Percentiles rank a stretch among this genome's conserved stretches.
phyloP scores from a whole-genome alignment of 1,140 invertebrate genomes.

The Bicyclus anynana region DNA sequence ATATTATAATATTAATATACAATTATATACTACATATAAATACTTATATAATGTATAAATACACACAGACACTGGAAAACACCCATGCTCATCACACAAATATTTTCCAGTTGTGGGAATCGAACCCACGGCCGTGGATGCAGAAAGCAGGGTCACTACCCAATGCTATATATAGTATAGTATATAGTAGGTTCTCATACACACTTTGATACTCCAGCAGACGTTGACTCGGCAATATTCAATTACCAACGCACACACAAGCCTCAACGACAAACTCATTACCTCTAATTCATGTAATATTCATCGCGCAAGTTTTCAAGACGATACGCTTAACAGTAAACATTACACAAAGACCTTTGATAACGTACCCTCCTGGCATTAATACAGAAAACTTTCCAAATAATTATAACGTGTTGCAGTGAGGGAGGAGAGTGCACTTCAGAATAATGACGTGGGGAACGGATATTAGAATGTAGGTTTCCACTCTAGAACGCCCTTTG shows the following conservation, averaged over 20 bases:
- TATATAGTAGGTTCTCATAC: too few species aligned
- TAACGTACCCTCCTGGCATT: conserved; percentile 29
- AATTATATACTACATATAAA: too few species aligned
- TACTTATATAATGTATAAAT: too few species aligned
- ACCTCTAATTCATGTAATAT: conserved; percentile 6
- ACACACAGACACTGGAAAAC: too few species aligned
- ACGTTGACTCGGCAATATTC: too few species aligned
- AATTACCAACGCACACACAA: neutral
- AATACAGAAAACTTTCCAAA: conserved; percentile 62
- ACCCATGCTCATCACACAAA: too few species aligned
- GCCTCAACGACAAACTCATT: conserved; percentile 7
- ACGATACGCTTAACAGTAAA: conserved; percentile 23
- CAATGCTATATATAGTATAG: too few species aligned
- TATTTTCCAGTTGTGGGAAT: too few species aligned
- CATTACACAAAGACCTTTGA: conserved; percentile 32
- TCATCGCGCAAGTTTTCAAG: conserved; percentile 15
- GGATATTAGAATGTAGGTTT: conserved; percentile 29
- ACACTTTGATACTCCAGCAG: too few species aligned
- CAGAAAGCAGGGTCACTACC: too few species aligned
- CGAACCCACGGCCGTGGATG: too few species aligned
- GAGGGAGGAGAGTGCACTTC: conserved; percentile 53
- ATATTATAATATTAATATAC: too few species aligned
- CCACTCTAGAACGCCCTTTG: conserved; percentile 17
- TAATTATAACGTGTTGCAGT: conserved; percentile 60
- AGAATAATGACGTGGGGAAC: conserved; percentile 48